Percentiles rank a stretch among this genome's conserved stretches.
Evolutionary conservation across 2,113 vertebrate genomes (phyloP).

Genomic region (Chloebia gouldiae): DNA sequence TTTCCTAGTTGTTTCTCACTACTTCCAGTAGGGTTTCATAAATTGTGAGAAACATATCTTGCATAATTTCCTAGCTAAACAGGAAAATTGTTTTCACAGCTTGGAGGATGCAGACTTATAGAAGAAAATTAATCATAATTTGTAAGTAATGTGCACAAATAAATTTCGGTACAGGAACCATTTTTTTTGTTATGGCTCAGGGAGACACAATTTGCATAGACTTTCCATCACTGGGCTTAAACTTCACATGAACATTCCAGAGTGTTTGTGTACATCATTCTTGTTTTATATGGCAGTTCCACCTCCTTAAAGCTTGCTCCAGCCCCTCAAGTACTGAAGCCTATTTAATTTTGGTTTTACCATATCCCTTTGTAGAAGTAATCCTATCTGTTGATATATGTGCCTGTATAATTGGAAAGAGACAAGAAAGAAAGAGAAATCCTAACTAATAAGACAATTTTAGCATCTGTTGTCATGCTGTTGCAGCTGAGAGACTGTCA

Average conservation of each 20-base stretch:
- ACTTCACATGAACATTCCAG: neutral
- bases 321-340: neutral
- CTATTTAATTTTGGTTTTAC: neutral
- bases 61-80: conserved; percentile 34
- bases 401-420: neutral
- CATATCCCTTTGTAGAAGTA: neutral
- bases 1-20: neutral
- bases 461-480: neutral
- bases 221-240: conserved; percentile 9
- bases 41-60: conserved; percentile 27
- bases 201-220: conserved; percentile 50
- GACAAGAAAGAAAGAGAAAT: neutral
- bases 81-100: conserved; percentile 58
- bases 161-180: neutral
- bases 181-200: conserved; percentile 4
- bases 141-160: neutral
- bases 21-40: conserved; percentile 8
- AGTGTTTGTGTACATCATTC: neutral
- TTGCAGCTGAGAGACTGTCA: neutral
- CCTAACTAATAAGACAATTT: neutral
- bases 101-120: conserved; percentile 32
- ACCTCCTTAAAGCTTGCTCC: neutral
- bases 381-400: neutral
- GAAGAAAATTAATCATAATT: conserved; percentile 53
- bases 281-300: neutral